A percentile compares a stretch with the other conserved stretches of the same genome.
phyloP scores from a whole-genome alignment of 2,888 invertebrate genomes.

The Cosmorhoe ocellata region DNA sequence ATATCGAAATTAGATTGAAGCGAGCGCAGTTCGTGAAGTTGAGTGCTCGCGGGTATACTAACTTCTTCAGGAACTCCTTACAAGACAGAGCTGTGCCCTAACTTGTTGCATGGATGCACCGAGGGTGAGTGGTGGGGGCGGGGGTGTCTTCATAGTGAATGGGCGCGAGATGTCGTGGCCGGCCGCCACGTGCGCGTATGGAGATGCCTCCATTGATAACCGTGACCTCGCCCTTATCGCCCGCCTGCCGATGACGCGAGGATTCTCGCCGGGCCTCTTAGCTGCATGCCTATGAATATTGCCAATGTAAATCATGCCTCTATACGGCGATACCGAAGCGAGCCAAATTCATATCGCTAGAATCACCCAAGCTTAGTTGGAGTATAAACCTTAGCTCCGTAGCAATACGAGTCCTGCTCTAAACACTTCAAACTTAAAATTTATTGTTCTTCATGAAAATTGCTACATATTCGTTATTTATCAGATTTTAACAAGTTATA shows the following conservation, averaged over 20 bases:
- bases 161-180: slow-evolving; percentile 80
- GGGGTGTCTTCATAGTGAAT: slow-evolving; percentile 79
- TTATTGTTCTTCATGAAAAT: no score
- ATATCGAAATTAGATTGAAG: slow-evolving; percentile 12
- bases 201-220: slow-evolving; percentile 80
- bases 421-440: background rate
- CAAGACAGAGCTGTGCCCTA: slow-evolving; percentile 71
- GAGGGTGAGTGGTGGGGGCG: slow-evolving; percentile 58
- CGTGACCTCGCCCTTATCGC: slow-evolving; percentile 79
- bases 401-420: background rate
- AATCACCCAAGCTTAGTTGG: background rate
- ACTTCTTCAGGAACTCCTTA: slow-evolving; percentile 66
- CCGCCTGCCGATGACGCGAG: slow-evolving; percentile 59
- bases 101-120: slow-evolving; percentile 82
- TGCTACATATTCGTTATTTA: no score
- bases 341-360: background rate
- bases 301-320: slow-evolving; percentile 12
- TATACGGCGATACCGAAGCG: background rate
- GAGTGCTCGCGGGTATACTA: slow-evolving; percentile 40
- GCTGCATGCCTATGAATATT: slow-evolving; percentile 21
- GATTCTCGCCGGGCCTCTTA: slow-evolving; percentile 37
- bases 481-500: no score
- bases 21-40: slow-evolving; percentile 11
- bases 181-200: slow-evolving; percentile 77
- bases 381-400: background rate